These are phyloP conservation scores for Cebus imitator DNA, from an alignment of 2,113 vertebrate genomes.

Conservation along the genomic window DNA sequence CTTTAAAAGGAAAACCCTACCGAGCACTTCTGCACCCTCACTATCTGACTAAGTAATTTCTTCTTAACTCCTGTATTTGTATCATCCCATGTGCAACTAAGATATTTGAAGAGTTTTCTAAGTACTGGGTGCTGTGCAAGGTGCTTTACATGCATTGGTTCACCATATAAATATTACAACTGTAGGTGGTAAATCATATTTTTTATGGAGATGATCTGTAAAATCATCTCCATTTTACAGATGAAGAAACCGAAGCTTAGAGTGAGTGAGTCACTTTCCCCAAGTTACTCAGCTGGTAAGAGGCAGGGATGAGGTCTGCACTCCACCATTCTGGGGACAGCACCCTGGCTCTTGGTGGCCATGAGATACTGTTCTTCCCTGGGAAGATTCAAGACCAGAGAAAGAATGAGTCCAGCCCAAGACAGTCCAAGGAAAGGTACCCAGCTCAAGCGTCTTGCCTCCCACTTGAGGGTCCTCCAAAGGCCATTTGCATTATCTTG, in stretches of 20 bases:
- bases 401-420: neutral
- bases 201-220: no score
- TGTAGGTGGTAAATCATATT: neutral
- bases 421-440: neutral
- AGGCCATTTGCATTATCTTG: neutral
- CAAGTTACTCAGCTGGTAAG: neutral
- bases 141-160: neutral
- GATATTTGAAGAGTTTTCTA: neutral
- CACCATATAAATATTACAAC: neutral
- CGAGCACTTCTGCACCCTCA: no score
- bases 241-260: neutral
- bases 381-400: neutral
- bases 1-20: no score
- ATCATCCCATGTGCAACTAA: neutral
- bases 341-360: neutral
- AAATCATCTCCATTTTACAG: neutral
- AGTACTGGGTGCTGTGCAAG: neutral
- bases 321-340: rapidly evolving
- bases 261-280: neutral
- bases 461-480: neutral
- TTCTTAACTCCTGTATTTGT: neutral
- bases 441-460: neutral
- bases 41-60: no score
- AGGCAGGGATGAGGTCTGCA: neutral
- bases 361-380: neutral